A percentile compares a stretch with the other conserved stretches of the same genome.
Evolutionary conservation across 2,888 invertebrate genomes (phyloP).

Genomic region (Archaeoteleia sp.): DNA sequence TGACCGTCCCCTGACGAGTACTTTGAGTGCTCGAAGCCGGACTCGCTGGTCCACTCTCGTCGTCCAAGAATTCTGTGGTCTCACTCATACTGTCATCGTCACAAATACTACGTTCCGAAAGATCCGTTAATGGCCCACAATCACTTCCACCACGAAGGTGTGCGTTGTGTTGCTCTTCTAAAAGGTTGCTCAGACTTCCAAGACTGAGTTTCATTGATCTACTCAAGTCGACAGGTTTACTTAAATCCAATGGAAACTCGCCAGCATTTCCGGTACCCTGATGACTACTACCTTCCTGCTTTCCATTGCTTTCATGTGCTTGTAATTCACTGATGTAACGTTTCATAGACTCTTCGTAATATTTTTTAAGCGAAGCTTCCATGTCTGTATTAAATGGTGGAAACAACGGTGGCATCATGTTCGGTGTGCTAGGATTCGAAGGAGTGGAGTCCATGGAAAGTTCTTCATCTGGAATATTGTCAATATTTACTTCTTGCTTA

Average conservation of each 20-base stretch:
- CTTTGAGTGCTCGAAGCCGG: slow-evolving; percentile 84
- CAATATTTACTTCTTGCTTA: slow-evolving; percentile 96
- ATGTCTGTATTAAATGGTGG: slow-evolving; percentile 86
- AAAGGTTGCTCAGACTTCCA: slow-evolving; percentile 64
- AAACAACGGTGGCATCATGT: slow-evolving; percentile 87
- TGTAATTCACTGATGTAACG: slow-evolving; percentile 89
- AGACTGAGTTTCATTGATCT: slow-evolving; percentile 81
- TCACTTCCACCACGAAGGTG: slow-evolving; percentile 78
- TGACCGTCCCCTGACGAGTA: slow-evolving; percentile 76
- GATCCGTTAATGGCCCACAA: slow-evolving; percentile 78
- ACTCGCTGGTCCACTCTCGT: slow-evolving; percentile 84
- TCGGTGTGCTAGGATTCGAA: slow-evolving; percentile 83
- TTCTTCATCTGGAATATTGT: slow-evolving; percentile 93
- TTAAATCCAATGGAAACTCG: slow-evolving; percentile 87
- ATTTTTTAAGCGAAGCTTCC: slow-evolving; percentile 91
- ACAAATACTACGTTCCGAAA: slow-evolving; percentile 81
- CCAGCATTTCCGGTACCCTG: slow-evolving; percentile 72
- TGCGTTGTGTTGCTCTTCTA: slow-evolving; percentile 71
- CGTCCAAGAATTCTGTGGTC: slow-evolving; percentile 87
- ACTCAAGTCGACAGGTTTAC: slow-evolving; percentile 90
- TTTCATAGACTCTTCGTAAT: slow-evolving; percentile 94
- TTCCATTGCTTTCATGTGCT: slow-evolving; percentile 80
- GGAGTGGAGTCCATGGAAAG: slow-evolving; percentile 86
- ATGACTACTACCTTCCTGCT: slow-evolving; percentile 76
- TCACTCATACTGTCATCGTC: slow-evolving; percentile 89